Percentiles rank a stretch among this genome's conserved stretches.
Conservation (phyloP, 2,888 invertebrate species). For the Hetaerina titia region DNA sequence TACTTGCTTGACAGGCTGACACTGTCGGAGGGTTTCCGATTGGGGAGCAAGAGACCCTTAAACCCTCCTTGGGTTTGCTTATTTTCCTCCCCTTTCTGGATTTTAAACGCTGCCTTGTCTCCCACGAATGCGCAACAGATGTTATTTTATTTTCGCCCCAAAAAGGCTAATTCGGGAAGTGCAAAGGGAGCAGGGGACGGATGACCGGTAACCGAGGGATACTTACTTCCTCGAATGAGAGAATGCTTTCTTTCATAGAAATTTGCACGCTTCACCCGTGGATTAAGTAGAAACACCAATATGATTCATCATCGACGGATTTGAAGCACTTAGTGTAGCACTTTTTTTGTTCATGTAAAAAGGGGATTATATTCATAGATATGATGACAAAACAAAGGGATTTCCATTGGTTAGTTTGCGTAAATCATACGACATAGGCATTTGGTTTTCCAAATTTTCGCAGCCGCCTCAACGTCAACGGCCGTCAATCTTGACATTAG, state of each 20-base stretch:
- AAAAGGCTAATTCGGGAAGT: slow-evolving; percentile 55
- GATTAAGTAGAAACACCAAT: background rate
- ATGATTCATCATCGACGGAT: too few relatives aligned
- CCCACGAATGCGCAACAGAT: slow-evolving; percentile 56
- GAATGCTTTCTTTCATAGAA: background rate
- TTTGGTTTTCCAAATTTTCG: too few relatives aligned
- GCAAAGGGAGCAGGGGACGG: background rate
- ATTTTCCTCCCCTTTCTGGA: slow-evolving; percentile 39
- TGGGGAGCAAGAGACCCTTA: background rate
- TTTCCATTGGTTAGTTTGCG: too few relatives aligned
- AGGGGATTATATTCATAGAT: too few relatives aligned
- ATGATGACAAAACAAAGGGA: too few relatives aligned
- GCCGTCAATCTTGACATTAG: too few relatives aligned
- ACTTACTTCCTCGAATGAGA: background rate
- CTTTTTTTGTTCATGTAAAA: too few relatives aligned
- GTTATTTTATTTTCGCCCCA: slow-evolving; percentile 59
- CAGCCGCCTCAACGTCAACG: too few relatives aligned
- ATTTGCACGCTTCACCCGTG: background rate
- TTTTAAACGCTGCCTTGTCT: slow-evolving; percentile 56
- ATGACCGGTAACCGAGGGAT: background rate
- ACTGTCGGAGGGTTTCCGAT: background rate
- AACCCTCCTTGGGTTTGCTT: slow-evolving; percentile 37
- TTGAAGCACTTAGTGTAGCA: too few relatives aligned
- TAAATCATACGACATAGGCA: too few relatives aligned
- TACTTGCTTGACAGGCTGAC: background rate